Base-by-base conservation (phyloP, 2,113 vertebrate genomes). In the Tragelaphus strepsiceros region DNA sequence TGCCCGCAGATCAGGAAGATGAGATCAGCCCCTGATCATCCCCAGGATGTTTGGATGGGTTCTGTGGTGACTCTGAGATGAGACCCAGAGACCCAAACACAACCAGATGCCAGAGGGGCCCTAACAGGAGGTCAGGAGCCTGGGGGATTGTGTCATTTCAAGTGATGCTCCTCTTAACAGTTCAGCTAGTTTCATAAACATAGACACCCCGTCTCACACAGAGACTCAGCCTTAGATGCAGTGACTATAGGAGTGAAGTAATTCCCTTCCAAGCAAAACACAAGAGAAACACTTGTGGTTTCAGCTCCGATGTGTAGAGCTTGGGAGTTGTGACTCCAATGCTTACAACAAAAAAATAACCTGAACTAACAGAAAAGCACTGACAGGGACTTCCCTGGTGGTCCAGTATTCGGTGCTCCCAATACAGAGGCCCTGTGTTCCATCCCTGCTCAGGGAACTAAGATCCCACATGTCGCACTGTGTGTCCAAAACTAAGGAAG, bases 371-470 rank as follows among this genome's bases (percentile, higher is more conserved):
- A 10, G 15, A 80, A 43, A 80, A 26, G 30, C 30, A 67, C 6
- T 12, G 35, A 39, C 9, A 13, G 71, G 22, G 71, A 43, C 39
- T 77, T 43, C 39, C 22, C 71, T 43, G 39, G 22, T 43, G 71
- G 39, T 7, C 39, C 22, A 39, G 67, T 2, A 35, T 39, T 39
- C 67, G 0, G 35, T 24, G 35, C 19, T 74, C 35, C 35, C 67
- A 0, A 15, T 13, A 15, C 39, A 77, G 39, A 26, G 39, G 39
- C 3, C 6, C 1, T 43, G 22, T 3, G 71, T 77, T 26, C 12
- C 71, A 43, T 15, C 39, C 22, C 71, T 43, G 22, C 21, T 77
- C 71, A 26, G 71, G 39, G 21, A 77, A 15, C 71, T 43, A 43
- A 77, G 71, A 14, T 43, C 39, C 22, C 22, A 77, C 71, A 24